phyloP scores from a whole-genome alignment of 1,140 invertebrate genomes.

The Procambarus virginalis region DNA sequence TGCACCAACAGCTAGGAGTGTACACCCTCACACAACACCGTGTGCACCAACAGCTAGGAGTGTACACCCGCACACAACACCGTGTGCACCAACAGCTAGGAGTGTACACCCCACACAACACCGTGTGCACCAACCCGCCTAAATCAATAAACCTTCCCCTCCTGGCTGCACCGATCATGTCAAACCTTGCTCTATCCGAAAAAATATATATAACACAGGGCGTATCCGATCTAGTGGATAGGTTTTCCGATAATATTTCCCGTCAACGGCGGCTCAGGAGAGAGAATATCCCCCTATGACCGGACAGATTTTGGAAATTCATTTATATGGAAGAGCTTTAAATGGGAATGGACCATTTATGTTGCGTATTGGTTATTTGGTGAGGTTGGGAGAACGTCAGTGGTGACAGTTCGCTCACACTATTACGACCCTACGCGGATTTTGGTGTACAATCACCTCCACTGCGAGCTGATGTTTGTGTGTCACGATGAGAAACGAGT shows the following conservation, averaged over 20 bases:
- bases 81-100: no score
- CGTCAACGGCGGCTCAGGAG: neutral
- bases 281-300: neutral
- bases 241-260: neutral
- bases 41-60: neutral
- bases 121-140: neutral
- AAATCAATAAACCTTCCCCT: neutral
- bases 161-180: neutral
- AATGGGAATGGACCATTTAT: no score
- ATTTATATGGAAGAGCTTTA: neutral
- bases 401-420: no score
- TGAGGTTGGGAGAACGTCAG: no score
- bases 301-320: neutral
- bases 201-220: neutral
- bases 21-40: neutral
- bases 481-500: no score
- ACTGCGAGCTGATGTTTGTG: no score
- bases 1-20: neutral
- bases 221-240: neutral
- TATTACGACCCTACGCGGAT: no score
- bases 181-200: neutral
- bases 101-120: neutral
- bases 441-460: no score
- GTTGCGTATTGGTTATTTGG: no score
- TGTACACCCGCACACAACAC: neutral